Evolutionary conservation across 2,113 vertebrate species (phyloP), one percentile per base, ranked within the genome.

Genomic region (Amphilophus citrinellus): DNA sequence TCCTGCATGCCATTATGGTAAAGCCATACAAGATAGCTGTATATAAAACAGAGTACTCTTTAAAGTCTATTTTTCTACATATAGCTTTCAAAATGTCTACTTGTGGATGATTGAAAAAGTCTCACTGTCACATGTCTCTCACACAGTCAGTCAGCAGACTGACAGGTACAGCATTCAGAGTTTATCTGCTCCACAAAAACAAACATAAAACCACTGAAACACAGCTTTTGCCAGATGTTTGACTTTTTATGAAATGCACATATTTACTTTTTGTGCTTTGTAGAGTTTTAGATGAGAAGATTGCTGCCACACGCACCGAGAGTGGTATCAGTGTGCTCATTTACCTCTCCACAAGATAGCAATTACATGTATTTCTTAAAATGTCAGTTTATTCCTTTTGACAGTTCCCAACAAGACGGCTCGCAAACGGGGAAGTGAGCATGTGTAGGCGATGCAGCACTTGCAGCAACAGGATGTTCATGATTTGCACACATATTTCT

Each of bases 1-100:
- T 89, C 86, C 84, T 94, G 94, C 95, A 96, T 96, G 94, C 89
- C 88, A 91, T 88, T 93, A 92, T 94, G 93, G 93, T 93, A 83
- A 94, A 94, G 94, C 94, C 94, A 94, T 93, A 94, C 32, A 27
- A 91, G 77, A 92, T 94, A 92, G 82, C 77, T 94, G 91, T 94
- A 92, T 79, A 93, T 93, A 94, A 88, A 85, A 91, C 92, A 93
- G 87, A 94, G 84, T 87, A 92, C 87, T 91, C 61, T 93, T 94
- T 93, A 61, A 93, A 88, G 79, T 94, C 86, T 94, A 95, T 95
- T 95, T 95, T 95, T 95, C 66, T 95, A 95, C 84, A 87, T 87
- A 79, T 88, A 90, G 87, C 78, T 91, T 90, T 90, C 82, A 76
- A 82, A 60, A 82, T 86, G 87, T 88, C 58, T 91, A 87, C 73